phyloP scores from a whole-genome alignment of 2,888 invertebrate genomes.

The Physocephala rufipes region DNA sequence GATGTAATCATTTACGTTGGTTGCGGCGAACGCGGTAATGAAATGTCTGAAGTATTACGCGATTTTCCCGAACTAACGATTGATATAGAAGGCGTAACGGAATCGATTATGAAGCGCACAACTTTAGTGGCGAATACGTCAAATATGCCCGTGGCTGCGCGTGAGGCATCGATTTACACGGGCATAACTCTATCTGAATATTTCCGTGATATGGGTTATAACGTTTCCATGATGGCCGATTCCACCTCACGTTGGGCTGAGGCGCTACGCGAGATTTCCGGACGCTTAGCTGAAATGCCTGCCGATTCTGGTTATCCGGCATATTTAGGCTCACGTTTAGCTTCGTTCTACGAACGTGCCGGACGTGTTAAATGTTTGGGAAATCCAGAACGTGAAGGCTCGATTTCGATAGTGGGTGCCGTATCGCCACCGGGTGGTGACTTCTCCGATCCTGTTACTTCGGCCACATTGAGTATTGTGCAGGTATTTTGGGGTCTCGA shows the following conservation, averaged over 20 bases:
- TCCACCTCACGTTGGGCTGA: constrained; percentile 99
- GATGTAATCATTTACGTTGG: constrained; percentile 99
- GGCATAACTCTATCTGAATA: constrained; percentile 99
- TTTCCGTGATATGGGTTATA: constrained; percentile 99
- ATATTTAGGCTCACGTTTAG: constrained; percentile 95
- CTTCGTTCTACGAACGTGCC: constrained; percentile 99
- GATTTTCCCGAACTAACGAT: constrained; percentile 98
- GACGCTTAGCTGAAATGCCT: constrained; percentile 98
- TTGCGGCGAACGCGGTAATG: constrained; percentile 99
- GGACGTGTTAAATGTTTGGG: constrained; percentile 96
- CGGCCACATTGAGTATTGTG: constrained; percentile 97
- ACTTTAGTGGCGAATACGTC: constrained; percentile 99
- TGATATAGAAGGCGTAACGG: constrained; percentile 94
- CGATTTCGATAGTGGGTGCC: constrained; percentile 98
- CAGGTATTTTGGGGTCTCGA: constrained; percentile 99
- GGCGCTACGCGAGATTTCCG: constrained; percentile 97
- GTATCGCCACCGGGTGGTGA: constrained; percentile 99
- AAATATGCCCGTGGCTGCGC: constrained; percentile 99
- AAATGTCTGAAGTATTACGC: constrained; percentile 98
- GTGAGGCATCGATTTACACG: constrained; percentile 99
- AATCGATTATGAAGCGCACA: constrained; percentile 99
- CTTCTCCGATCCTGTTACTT: constrained; percentile 99
- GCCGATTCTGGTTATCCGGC: constrained; percentile 99
- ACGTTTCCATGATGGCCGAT: constrained; percentile 99
- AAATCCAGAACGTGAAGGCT: constrained; percentile 97